These are phyloP conservation scores for Oppia nitens DNA, from an alignment of 1,140 invertebrate species.

Conservation along the genomic window DNA sequence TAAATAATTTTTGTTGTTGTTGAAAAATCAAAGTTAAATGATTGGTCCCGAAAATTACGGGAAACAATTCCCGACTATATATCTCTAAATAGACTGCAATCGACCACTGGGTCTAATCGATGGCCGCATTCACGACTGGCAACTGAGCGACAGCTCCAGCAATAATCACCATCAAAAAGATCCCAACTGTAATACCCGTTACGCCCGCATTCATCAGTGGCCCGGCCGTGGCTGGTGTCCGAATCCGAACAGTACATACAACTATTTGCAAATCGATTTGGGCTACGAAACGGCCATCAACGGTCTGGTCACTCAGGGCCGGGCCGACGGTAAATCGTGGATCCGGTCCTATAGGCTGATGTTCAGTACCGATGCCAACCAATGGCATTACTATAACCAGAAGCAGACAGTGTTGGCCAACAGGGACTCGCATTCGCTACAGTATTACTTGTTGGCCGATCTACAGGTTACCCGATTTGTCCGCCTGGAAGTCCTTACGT, in stretches of 20 bases:
- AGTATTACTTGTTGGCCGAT: conserved; percentile 33
- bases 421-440: conserved; percentile 33
- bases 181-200: conserved; percentile 13
- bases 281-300: conserved; percentile 36
- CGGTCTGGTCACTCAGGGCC: conserved; percentile 36
- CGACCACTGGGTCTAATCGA: conserved; percentile 37
- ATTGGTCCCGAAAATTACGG: no score
- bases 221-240: conserved; percentile 37
- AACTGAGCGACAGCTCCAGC: conserved; percentile 37
- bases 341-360: conserved; percentile 33
- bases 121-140: conserved; percentile 39
- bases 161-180: conserved; percentile 38
- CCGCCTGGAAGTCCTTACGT: conserved; percentile 36
- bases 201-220: conserved; percentile 32
- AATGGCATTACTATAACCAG: conserved; percentile 25
- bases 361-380: neutral
- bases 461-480: conserved; percentile 36
- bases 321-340: conserved; percentile 36
- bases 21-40: no score
- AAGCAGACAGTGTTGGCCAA: conserved; percentile 36
- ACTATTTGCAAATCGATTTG: conserved; percentile 38
- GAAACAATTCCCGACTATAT: no score
- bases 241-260: conserved; percentile 33
- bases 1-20: no score
- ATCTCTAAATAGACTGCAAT: conserved; percentile 30